Evolutionary conservation across 2,888 invertebrate genomes (phyloP).

Genomic region (Aleiodes testaceus): DNA sequence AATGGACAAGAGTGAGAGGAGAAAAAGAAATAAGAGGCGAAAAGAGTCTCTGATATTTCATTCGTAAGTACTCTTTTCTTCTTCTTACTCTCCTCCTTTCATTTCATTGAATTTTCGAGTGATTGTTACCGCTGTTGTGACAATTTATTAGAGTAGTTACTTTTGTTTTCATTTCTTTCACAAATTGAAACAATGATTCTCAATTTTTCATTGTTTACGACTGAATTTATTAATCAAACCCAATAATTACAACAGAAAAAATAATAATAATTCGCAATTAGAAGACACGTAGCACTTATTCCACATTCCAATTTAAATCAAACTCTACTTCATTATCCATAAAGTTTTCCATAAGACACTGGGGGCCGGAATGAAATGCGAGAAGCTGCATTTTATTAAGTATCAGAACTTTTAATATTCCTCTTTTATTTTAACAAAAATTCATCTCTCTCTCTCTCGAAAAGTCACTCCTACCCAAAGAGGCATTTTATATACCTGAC

Average conservation of each 20-base stretch:
- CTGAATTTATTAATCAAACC: too few relatives aligned
- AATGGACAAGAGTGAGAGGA: constrained; percentile 36
- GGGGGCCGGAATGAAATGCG: constrained; percentile 21
- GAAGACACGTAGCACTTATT: not conserved
- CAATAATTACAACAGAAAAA: too few relatives aligned
- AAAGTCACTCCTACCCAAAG: constrained; percentile 31
- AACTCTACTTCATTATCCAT: constrained; percentile 5
- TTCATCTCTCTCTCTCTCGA: constrained; percentile 8
- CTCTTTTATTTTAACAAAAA: not conserved
- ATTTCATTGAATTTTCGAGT: not conserved
- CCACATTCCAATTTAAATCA: constrained; percentile 27
- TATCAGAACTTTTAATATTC: constrained; percentile 19
- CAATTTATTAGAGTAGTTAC: constrained; percentile 24
- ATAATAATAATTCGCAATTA: too few relatives aligned
- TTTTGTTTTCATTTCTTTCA: too few relatives aligned
- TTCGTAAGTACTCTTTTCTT: constrained; percentile 47
- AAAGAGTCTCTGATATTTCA: constrained; percentile 53
- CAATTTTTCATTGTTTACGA: too few relatives aligned
- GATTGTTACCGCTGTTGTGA: constrained; percentile 34
- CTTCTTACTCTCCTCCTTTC: constrained; percentile 25
- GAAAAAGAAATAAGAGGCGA: constrained; percentile 28
- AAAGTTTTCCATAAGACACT: constrained; percentile 28
- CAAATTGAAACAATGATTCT: too few relatives aligned
- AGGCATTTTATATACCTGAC: constrained; percentile 36
- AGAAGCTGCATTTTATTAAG: constrained; percentile 23